These are phyloP conservation scores for Criorhina ranunculi DNA, from an alignment of 2,888 invertebrate genomes.

Conservation along the genomic window DNA sequence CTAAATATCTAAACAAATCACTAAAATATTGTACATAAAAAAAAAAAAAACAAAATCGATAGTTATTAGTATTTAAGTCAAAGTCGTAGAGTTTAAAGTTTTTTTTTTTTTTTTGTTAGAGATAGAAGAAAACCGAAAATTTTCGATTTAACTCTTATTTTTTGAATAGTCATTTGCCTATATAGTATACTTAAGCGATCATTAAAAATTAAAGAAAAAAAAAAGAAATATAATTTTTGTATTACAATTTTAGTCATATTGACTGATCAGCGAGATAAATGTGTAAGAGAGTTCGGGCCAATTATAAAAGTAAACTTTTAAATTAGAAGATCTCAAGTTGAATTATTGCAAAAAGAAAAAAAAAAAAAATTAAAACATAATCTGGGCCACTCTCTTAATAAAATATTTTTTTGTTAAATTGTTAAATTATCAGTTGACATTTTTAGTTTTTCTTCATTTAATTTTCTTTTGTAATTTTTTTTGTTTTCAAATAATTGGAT, in stretches of 20 bases:
- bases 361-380: conserved; percentile 12
- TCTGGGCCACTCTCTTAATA: conserved; percentile 48
- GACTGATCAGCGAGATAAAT: conserved; percentile 77
- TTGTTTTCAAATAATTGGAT: conserved; percentile 30
- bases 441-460: conserved; percentile 25
- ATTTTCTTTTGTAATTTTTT: conserved; percentile 17
- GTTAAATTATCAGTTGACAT: conserved; percentile 59
- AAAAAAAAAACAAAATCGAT: conserved; percentile 42
- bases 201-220: conserved; percentile 62
- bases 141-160: conserved; percentile 47
- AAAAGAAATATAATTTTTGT: conserved; percentile 58
- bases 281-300: conserved; percentile 55
- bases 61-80: conserved; percentile 67
- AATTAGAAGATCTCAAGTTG: conserved; percentile 72
- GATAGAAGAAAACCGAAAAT: conserved; percentile 32
- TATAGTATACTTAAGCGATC: conserved; percentile 67
- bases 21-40: conserved; percentile 66
- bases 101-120: conserved; percentile 46
- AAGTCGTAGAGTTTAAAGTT: conserved; percentile 63
- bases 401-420: conserved; percentile 28
- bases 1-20: conserved; percentile 44
- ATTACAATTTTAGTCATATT: conserved; percentile 81
- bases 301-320: conserved; percentile 57
- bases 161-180: conserved; percentile 71
- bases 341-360: conserved; percentile 39